Conservation (phyloP, 2,888 invertebrate genomes). For the Lasioglossum villosulum region DNA sequence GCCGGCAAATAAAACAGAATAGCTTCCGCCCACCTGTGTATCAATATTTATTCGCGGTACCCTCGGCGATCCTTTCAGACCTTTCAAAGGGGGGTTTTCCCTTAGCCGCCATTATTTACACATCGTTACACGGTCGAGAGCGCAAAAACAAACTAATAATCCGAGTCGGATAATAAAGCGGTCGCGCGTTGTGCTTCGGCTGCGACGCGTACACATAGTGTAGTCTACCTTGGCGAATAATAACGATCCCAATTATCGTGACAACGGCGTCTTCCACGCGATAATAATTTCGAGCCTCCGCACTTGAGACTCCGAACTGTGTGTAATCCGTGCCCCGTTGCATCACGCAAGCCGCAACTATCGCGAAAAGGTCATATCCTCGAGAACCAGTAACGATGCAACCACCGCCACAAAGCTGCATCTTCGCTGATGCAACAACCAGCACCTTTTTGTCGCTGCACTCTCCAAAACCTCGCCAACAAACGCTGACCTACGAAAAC, state of each 20-base stretch:
- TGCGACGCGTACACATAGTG: neutral
- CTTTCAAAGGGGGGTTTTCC: slow-evolving; percentile 10
- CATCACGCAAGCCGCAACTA: neutral
- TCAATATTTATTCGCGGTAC: slow-evolving; percentile 36
- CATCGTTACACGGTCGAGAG: slow-evolving; percentile 19
- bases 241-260: slow-evolving; percentile 49
- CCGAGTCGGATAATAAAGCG: slow-evolving; percentile 25
- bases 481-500: neutral
- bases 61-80: slow-evolving; percentile 25
- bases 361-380: slow-evolving; percentile 5
- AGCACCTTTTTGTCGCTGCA: neutral
- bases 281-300: slow-evolving; percentile 16
- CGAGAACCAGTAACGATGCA: slow-evolving; percentile 26
- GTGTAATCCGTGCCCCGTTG: slow-evolving; percentile 25
- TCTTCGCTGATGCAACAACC: neutral
- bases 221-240: slow-evolving; percentile 15
- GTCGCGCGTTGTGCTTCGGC: neutral
- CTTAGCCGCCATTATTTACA: slow-evolving; percentile 19
- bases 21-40: slow-evolving; percentile 19
- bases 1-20: slow-evolving; percentile 15
- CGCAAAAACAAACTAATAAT: slow-evolving; percentile 44
- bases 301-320: neutral
- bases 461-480: neutral
- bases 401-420: slow-evolving; percentile 15
- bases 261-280: slow-evolving; percentile 27